Evolutionary conservation across 2,113 vertebrate species (phyloP).

Genomic region (Geococcyx californianus): DNA sequence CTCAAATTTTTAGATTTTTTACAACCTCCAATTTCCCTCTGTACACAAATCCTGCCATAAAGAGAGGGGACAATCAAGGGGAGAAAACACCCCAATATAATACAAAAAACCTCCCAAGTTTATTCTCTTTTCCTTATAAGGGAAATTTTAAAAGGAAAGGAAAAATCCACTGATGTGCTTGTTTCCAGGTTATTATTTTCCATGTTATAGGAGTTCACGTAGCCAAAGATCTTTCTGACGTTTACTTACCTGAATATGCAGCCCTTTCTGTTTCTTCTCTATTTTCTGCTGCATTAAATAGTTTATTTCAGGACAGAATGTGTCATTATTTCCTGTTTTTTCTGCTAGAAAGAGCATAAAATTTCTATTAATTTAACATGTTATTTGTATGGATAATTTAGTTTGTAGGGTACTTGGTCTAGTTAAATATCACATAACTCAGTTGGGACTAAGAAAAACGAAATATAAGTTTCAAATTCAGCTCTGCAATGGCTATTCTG

Average conservation of each 20-base stretch:
- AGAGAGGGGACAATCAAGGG: not conserved
- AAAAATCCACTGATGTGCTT: not conserved
- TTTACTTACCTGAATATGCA: not conserved
- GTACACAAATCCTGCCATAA: not conserved
- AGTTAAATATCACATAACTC: not conserved
- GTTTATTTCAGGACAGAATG: not conserved
- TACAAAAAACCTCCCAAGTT: rapidly evolving
- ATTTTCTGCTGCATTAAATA: not conserved
- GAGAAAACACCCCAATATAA: not conserved
- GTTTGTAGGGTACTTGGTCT: not conserved
- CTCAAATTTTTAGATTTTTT: not conserved
- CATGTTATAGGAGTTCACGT: not conserved
- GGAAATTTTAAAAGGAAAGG: not conserved
- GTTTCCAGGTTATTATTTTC: not conserved
- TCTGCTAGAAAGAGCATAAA: not conserved
- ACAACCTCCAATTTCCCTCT: not conserved
- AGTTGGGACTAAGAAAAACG: not conserved
- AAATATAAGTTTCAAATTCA: not conserved
- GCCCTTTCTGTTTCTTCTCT: not conserved
- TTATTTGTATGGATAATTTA: not conserved
- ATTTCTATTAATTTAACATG: not conserved
- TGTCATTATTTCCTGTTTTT: not conserved
- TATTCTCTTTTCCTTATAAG: not conserved
- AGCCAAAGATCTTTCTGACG: not conserved
- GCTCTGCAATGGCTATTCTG: not conserved